Evolutionary conservation across 1,140 invertebrate species (phyloP), one percentile per base, ranked within the genome.

Genomic region (Saccostrea cuccullata): DNA sequence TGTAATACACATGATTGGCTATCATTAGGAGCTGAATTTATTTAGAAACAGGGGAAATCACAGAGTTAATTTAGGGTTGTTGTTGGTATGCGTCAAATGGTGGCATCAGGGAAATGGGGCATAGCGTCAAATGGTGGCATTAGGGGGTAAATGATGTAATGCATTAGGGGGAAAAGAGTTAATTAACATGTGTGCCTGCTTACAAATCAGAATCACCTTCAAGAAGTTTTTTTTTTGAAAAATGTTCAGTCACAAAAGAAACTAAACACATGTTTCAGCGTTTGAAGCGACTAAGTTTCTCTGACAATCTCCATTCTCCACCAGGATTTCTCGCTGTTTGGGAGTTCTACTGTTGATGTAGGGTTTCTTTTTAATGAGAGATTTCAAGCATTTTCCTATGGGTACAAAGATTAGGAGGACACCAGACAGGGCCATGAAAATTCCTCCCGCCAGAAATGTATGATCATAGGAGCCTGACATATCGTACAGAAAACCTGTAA

Each of bases 371-470:
- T 12, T 36, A 77, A 77, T 30, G 15, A 77, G 26, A 30, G 70
- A 77, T 17, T 36, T 40, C 23, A 86, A 12, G 30, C 85, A 86
- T 70, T 58, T 86, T 20, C n/a, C 60, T 3, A 89, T 64, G 55
- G 85, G 58, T n/a, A 86, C 73, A 20, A 58, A 56, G 55, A 73
- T 55, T 23, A 89, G 6, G 55, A 89, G n/a, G 13, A 89, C 36
- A 23, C 88, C 88, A 36, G 88, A 85, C 23, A 86, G 36, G 26
- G 70, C 67, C 8, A 92, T 90, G 26, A 89, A 91, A 11, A 88
- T 83, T n/a, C 91, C 90, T 26, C 91, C 89, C 55, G 84, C 87
- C 47, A 88, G 88, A 87, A 92, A 92, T 1, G 90, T 91, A 30
- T 91, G 85, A 58, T 92, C 89, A 82, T 91, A 91, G 26, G 85